A percentile compares a stretch with the other conserved stretches of the same genome.
These are phyloP conservation scores for Anoncus sp. DNA, from an alignment of 2,888 invertebrate species.

Conservation along the genomic window DNA sequence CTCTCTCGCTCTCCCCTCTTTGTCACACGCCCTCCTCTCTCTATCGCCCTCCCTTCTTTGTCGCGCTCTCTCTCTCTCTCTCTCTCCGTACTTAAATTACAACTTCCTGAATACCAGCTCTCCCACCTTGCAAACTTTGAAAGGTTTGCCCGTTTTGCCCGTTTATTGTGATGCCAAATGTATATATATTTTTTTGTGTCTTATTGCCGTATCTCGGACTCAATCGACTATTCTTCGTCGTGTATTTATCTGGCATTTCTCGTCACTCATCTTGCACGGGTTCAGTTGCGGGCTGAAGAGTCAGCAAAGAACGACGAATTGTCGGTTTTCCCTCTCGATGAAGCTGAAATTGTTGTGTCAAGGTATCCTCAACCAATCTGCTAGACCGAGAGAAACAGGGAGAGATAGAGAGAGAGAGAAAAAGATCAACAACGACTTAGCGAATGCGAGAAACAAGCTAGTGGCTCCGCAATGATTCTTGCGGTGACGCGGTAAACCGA, in stretches of 20 bases:
- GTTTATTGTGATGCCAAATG: slow-evolving; percentile 36
- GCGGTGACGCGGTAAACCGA: slow-evolving; percentile 44
- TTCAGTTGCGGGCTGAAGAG: background rate
- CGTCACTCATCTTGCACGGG: too few relatives aligned
- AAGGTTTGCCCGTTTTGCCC: slow-evolving; percentile 23
- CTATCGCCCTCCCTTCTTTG: too few relatives aligned
- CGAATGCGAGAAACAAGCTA: slow-evolving; percentile 42
- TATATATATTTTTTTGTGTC: background rate
- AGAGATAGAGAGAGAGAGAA: slow-evolving; percentile 7
- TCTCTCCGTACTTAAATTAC: slow-evolving; percentile 55
- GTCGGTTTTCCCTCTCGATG: slow-evolving; percentile 38
- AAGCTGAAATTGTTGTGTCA: slow-evolving; percentile 33
- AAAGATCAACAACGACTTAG: slow-evolving; percentile 14
- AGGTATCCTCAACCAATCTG: slow-evolving; percentile 6
- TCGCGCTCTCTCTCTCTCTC: too few relatives aligned
- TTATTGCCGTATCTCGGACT: background rate
- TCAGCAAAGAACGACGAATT: slow-evolving; percentile 4
- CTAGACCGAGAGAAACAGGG: background rate
- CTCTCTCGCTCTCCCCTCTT: too few relatives aligned
- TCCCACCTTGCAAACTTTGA: slow-evolving; percentile 21
- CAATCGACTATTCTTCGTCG: background rate
- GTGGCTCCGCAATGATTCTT: slow-evolving; percentile 44
- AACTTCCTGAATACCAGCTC: slow-evolving; percentile 60
- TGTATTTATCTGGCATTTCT: slow-evolving; percentile 8
- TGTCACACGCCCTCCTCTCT: too few relatives aligned